These are phyloP conservation scores for Gonioctena quinquepunctata DNA, from an alignment of 1,140 invertebrate genomes.

Conservation along the genomic window DNA sequence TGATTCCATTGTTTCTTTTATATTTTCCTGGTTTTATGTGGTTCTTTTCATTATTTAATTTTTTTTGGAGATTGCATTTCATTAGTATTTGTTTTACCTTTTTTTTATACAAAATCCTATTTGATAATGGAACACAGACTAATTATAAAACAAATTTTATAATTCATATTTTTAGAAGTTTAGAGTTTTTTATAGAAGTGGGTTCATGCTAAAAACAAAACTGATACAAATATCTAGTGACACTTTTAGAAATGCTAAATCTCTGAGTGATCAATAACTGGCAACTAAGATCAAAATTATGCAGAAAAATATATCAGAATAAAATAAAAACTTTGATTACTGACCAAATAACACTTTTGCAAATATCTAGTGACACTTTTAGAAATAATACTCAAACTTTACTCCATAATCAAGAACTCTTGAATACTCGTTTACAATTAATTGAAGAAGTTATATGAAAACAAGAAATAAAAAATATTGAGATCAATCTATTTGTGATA, in stretches of 20 bases:
- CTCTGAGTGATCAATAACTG: slow-evolving; percentile 22
- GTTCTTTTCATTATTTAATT: too few relatives aligned
- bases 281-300: slow-evolving; percentile 24
- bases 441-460: neutral
- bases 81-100: too few relatives aligned
- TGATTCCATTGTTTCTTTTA: too few relatives aligned
- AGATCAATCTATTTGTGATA: neutral
- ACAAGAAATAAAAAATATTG: neutral
- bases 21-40: too few relatives aligned
- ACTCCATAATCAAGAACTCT: slow-evolving; percentile 2
- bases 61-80: too few relatives aligned
- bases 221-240: slow-evolving; percentile 11
- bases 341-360: slow-evolving; percentile 7
- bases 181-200: too few relatives aligned
- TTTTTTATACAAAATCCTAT: too few relatives aligned
- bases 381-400: slow-evolving; percentile 1
- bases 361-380: slow-evolving; percentile 8
- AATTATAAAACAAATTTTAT: too few relatives aligned
- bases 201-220: neutral
- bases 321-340: slow-evolving; percentile 6
- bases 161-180: too few relatives aligned
- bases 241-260: slow-evolving; percentile 18
- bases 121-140: too few relatives aligned
- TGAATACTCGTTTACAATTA: neutral
- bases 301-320: slow-evolving; percentile 16